A percentile compares a stretch with the other conserved stretches of the same genome.
Conservation (phyloP, 1,140 invertebrate genomes). For the Neodiprion virginianus region DNA sequence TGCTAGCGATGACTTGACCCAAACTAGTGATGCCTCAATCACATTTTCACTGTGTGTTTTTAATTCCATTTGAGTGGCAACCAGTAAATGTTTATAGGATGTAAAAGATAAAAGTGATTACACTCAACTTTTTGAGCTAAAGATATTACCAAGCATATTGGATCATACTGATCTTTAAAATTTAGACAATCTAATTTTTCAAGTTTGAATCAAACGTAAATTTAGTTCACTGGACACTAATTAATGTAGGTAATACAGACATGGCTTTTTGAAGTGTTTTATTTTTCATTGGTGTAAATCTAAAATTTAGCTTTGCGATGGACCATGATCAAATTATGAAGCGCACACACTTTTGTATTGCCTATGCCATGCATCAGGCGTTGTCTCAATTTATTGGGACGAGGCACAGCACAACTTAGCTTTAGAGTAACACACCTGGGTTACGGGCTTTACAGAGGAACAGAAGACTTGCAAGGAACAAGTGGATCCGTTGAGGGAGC, state of each 20-base stretch:
- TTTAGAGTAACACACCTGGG: constrained; percentile 50
- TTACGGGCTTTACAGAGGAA: constrained; percentile 61
- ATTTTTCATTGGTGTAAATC: neutral
- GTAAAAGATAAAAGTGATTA: too few species aligned
- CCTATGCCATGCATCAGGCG: neutral
- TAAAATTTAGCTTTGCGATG: neutral
- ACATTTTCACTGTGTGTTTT: too few species aligned
- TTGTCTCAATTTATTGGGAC: neutral
- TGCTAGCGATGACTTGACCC: too few species aligned
- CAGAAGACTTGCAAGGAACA: constrained; percentile 54
- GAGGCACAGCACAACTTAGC: neutral
- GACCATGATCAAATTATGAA: neutral
- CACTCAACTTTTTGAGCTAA: too few species aligned
- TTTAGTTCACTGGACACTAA: constrained; percentile 11
- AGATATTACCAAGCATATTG: too few species aligned
- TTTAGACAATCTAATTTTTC: too few species aligned
- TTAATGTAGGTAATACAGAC: neutral
- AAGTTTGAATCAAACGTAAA: constrained; percentile 4
- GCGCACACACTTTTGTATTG: neutral
- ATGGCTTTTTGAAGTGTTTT: neutral
- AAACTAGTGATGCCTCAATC: too few species aligned
- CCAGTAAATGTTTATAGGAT: too few species aligned
- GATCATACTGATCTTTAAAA: too few species aligned
- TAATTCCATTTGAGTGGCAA: too few species aligned
- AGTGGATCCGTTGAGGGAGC: constrained; percentile 52